phyloP scores from a whole-genome alignment of 2,113 vertebrate species.

The Otolemur garnettii region DNA sequence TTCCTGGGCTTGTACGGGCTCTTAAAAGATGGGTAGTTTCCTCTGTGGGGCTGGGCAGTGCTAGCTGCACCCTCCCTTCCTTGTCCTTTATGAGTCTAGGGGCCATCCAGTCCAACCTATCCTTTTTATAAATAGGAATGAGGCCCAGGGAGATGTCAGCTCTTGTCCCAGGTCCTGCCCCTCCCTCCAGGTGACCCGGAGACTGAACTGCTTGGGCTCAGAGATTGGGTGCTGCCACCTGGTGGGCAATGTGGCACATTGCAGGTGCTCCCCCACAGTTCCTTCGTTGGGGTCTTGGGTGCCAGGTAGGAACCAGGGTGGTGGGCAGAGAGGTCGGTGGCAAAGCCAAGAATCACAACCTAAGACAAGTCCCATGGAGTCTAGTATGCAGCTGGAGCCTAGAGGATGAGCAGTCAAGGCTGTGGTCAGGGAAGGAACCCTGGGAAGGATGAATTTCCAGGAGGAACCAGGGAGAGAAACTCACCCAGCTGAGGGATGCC shows the following conservation, averaged over 20 bases:
- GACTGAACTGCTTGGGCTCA: fast-evolving
- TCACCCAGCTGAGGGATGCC: not conserved
- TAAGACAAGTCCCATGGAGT: not conserved
- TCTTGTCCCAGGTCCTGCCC: fast-evolving
- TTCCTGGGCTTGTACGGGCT: fast-evolving
- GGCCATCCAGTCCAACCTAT: not conserved
- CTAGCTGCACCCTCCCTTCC: not conserved
- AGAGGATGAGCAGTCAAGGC: not conserved
- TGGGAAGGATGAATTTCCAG: not conserved
- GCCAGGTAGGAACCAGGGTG: not conserved
- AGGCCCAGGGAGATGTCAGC: not conserved
- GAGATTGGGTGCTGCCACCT: slow-evolving; percentile 54
- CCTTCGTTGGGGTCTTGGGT: not conserved
- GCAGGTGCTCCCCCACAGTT: fast-evolving
- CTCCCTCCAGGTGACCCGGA: fast-evolving
- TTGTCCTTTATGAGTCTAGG: not conserved
- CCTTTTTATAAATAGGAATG: not conserved
- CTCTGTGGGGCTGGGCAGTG: not conserved
- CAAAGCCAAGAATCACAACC: not conserved
- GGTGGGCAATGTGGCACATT: not conserved
- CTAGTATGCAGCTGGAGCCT: not conserved
- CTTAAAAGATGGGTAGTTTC: too few relatives aligned
- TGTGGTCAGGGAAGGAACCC: not conserved
- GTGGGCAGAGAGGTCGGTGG: not conserved
- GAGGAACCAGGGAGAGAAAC: not conserved